Percentiles rank a stretch among this genome's conserved stretches.
Conservation (phyloP, 2,797 vertebrate species). For the Spinus olivaceus region DNA sequence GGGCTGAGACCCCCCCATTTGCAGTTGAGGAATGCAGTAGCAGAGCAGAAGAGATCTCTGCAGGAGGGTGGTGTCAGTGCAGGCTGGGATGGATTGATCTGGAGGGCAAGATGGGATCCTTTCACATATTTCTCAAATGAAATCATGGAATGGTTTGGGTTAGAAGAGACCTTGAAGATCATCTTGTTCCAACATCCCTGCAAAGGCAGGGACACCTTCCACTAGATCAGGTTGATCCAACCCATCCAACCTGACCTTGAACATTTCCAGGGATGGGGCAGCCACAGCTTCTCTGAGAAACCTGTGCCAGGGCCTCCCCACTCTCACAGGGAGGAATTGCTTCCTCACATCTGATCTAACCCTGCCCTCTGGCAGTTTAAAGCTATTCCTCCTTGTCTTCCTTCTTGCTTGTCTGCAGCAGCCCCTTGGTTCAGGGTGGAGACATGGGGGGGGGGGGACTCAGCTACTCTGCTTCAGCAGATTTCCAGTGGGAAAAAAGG, state of each 20-base stretch:
- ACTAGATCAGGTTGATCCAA: rapidly evolving
- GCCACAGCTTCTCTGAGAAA: neutral
- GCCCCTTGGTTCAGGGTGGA: neutral
- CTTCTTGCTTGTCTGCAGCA: neutral
- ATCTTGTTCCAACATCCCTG: neutral
- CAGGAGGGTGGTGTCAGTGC: neutral
- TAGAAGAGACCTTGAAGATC: neutral
- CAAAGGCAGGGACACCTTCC: neutral
- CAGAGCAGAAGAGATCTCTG: neutral
- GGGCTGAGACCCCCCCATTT: neutral
- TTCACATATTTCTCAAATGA: neutral
- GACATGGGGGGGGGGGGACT: no score
- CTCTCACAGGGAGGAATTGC: neutral
- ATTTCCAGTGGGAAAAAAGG: neutral
- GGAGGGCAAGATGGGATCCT: neutral
- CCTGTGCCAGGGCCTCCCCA: neutral
- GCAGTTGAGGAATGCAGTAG: neutral
- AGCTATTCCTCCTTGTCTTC: neutral
- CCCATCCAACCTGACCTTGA: neutral
- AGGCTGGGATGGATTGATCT: neutral
- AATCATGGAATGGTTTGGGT: neutral
- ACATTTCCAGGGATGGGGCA: neutral
- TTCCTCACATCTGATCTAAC: neutral
- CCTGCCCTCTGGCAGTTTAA: neutral
- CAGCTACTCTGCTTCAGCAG: neutral